A percentile compares a stretch with the other conserved stretches of the same genome.
Conservation (phyloP, 2,888 invertebrate genomes). For the Hermaeophaga mercurialis region DNA sequence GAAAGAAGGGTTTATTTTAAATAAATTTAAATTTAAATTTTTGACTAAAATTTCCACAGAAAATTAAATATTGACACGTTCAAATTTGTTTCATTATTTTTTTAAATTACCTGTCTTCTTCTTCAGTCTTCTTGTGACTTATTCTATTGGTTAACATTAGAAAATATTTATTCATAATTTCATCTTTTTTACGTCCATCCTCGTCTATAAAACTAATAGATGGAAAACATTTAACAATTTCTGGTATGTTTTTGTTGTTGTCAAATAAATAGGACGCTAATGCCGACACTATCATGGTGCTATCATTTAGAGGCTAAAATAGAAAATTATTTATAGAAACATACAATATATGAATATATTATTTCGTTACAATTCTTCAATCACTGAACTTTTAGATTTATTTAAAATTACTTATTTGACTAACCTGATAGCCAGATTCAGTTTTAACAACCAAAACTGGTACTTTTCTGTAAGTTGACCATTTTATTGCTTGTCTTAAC, state of each 20-base stretch:
- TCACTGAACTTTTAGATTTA: too few species aligned
- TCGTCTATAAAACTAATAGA: slow-evolving; percentile 70
- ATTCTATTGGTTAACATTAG: slow-evolving; percentile 75
- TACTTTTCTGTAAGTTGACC: slow-evolving; percentile 95
- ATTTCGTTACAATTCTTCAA: too few species aligned
- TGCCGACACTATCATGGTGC: slow-evolving; percentile 90
- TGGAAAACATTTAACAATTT: slow-evolving; percentile 81
- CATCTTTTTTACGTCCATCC: slow-evolving; percentile 68
- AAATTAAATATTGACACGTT: too few species aligned
- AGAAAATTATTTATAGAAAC: too few species aligned
- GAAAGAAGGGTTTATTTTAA: too few species aligned
- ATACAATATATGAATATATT: not conserved
- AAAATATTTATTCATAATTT: slow-evolving; percentile 87
- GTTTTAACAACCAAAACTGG: slow-evolving; percentile 84
- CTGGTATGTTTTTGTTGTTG: slow-evolving; percentile 62
- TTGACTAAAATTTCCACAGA: too few species aligned
- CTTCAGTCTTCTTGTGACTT: slow-evolving; percentile 52
- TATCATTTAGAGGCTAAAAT: slow-evolving; percentile 86
- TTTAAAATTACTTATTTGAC: slow-evolving; percentile 13
- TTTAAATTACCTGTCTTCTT: slow-evolving; percentile 67
- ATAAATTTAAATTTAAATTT: too few species aligned
- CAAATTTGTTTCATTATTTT: too few species aligned
- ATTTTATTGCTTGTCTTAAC: slow-evolving; percentile 85
- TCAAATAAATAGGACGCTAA: slow-evolving; percentile 78
- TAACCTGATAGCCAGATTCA: slow-evolving; percentile 72